Evolutionary conservation across 2,888 invertebrate genomes (phyloP).

Genomic region (Oligia strigilis): DNA sequence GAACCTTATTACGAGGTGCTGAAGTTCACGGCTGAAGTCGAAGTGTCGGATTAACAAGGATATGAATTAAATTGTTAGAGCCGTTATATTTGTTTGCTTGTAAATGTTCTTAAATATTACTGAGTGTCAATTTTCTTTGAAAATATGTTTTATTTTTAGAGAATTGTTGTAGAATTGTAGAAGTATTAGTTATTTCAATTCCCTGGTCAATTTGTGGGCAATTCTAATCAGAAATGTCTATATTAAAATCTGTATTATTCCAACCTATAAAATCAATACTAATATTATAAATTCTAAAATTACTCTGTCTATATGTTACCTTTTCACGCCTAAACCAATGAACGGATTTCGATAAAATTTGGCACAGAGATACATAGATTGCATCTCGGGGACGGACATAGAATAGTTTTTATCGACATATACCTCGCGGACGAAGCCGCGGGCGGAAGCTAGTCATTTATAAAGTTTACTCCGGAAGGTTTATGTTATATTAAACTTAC

Average conservation of each 20-base stretch:
- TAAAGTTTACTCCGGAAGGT: background rate
- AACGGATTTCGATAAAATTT: too few species aligned
- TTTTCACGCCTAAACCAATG: too few species aligned
- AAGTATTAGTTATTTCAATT: background rate
- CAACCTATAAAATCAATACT: background rate
- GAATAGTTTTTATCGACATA: too few species aligned
- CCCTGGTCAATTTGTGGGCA: background rate
- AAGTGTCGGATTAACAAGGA: slow-evolving; percentile 45
- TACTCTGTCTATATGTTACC: too few species aligned
- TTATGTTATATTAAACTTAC: background rate
- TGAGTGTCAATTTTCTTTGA: background rate
- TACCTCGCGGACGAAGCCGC: too few species aligned
- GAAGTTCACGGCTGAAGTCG: slow-evolving; percentile 40
- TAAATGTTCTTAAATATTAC: slow-evolving; percentile 37
- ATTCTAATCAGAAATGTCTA: background rate
- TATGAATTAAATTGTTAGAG: slow-evolving; percentile 42
- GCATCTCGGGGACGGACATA: too few species aligned
- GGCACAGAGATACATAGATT: too few species aligned
- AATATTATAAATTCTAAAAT: too few species aligned
- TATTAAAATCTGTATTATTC: background rate
- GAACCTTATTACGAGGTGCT: slow-evolving; percentile 45
- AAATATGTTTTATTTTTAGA: background rate
- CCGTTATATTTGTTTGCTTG: slow-evolving; percentile 28
- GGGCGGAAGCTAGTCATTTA: background rate
- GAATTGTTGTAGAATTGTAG: background rate